Base-by-base conservation (phyloP, 2,888 invertebrate species). In the Lacanobia wlatinum region DNA sequence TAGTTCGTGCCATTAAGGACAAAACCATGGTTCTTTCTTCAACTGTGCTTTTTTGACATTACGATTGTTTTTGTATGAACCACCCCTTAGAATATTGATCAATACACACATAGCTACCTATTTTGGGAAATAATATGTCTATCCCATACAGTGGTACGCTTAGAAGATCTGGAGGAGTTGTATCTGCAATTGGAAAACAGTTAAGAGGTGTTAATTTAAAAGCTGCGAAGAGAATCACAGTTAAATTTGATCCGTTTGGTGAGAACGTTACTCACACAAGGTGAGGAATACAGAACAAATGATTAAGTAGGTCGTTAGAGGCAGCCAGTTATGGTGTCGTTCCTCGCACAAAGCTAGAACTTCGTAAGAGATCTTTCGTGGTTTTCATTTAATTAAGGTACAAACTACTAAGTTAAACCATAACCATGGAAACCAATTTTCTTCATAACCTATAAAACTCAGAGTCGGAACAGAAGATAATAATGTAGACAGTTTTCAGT, bases 201-300 rank as follows among this genome's bases (percentile, higher is more conserved):
- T 86, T 98, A 68, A 97, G 96, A 90, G 88, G 92, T 80, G 92
- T 98, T 14, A 98, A 98, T 96, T 96, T 98, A 74, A 98, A 98
- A 91, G 98, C 98, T 58, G 98, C 98, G 0, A 97, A 98, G 88
- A 97, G 97, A 92, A 97, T 99, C 75, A 97, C 97, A 66, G 97
- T 98, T 66, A 97, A 97, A 93, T 98, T 98, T 90, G 98, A 99
- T 95, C 98, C 99, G 7, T 98, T 98, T 92, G 97, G 97, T 86
- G 96, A 97, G 86, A 97, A 97, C 93, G 97, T 97, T 72, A 95
- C 94, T 77, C 96, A 97, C 82, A 96, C 97, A 86, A 96, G 97
- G 97, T 97, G 94, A 94, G 71, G 18, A 79, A 64, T 46, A 46
- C 23, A 21, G 23, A 72, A 40, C 21, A 52, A 23, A 40, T 58